phyloP scores from a whole-genome alignment of 92 coral and sea anemone species.

The Bergia sp. region DNA sequence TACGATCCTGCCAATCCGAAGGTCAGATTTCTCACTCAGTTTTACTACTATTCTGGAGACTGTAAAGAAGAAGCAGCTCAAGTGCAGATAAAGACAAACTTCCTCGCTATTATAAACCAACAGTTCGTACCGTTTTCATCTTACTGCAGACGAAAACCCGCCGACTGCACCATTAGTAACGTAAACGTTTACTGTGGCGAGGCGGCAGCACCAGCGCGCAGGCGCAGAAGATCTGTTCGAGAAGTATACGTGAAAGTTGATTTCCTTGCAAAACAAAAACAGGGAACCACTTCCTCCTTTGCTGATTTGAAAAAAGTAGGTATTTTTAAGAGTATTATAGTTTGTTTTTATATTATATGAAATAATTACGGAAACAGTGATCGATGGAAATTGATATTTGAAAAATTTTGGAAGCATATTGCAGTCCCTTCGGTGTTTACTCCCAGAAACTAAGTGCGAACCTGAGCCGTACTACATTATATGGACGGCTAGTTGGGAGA shows the following conservation, averaged over 20 bases:
- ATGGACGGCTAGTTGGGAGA: too few relatives aligned
- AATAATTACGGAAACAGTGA: too few relatives aligned
- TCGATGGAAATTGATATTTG: too few relatives aligned
- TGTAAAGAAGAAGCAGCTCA: conserved; percentile 82
- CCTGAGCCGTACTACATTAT: too few relatives aligned
- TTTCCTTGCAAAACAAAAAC: conserved; percentile 69
- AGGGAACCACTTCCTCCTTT: conserved; percentile 48
- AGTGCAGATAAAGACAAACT: conserved; percentile 73
- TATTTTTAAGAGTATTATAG: background rate
- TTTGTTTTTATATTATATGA: too few relatives aligned
- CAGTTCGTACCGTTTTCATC: conserved; percentile 44
- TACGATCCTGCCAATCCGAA: conserved; percentile 71
- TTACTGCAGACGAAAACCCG: conserved; percentile 47
- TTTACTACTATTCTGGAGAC: conserved; percentile 88
- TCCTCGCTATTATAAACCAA: conserved; percentile 48
- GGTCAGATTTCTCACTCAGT: conserved; percentile 47
- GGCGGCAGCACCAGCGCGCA: conserved; percentile 62
- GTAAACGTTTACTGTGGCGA: conserved; percentile 89
- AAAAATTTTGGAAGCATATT: too few relatives aligned
- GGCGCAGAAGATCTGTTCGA: conserved; percentile 78
- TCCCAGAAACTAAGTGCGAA: too few relatives aligned
- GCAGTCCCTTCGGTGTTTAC: too few relatives aligned
- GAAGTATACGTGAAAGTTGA: conserved; percentile 78
- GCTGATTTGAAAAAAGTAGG: conserved; percentile 21
- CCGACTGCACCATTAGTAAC: conserved; percentile 73